phyloP scores from a whole-genome alignment of 1,140 invertebrate species.

The Lasioglossum albipes region DNA sequence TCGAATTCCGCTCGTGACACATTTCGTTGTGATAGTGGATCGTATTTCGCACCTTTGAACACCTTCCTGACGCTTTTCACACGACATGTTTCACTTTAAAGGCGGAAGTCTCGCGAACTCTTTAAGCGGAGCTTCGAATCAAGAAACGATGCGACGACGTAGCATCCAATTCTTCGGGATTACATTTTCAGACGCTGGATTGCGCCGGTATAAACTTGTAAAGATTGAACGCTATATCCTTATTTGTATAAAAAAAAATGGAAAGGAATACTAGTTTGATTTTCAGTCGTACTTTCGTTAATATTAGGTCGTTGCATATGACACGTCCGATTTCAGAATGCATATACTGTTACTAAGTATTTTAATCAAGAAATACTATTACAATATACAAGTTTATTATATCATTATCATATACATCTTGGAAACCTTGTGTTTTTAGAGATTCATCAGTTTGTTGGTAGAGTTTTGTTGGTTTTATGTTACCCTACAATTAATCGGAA shows the following conservation, averaged over 20 bases:
- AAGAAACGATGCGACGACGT: neutral
- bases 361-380: no score
- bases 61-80: neutral
- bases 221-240: neutral
- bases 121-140: neutral
- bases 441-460: no score
- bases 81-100: conserved; percentile 23
- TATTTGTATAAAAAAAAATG: neutral
- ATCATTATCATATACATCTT: no score
- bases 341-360: no score
- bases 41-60: conserved; percentile 31
- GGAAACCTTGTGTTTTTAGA: no score
- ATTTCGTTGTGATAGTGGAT: conserved; percentile 11
- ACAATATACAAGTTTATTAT: no score
- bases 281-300: no score
- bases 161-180: neutral
- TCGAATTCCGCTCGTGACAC: conserved; percentile 26
- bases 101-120: neutral
- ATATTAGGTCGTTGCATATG: no score
- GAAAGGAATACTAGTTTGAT: neutral
- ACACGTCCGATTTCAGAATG: no score
- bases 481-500: no score
- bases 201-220: neutral
- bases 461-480: no score
- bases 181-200: neutral